Conservation (phyloP, 2,888 invertebrate genomes). For the Calameuta filiformis region DNA sequence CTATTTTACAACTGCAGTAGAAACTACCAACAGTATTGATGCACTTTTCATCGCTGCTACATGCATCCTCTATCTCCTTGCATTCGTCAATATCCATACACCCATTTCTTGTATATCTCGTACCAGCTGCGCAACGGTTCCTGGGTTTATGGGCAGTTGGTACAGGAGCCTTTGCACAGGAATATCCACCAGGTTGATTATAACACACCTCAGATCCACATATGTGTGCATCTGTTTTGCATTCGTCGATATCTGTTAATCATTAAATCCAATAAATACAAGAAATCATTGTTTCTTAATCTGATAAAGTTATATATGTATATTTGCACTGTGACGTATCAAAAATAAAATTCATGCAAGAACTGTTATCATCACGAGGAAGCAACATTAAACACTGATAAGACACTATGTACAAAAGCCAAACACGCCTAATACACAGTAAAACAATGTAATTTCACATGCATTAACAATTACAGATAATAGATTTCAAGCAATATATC, state of each 20-base stretch:
- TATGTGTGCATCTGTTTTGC: conserved; percentile 71
- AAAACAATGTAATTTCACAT: not conserved
- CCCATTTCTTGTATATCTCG: conserved; percentile 43
- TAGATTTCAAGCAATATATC: not conserved
- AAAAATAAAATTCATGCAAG: not conserved
- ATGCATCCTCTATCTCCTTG: conserved; percentile 67
- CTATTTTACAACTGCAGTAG: conserved; percentile 73
- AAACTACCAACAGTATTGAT: conserved; percentile 78
- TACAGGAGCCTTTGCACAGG: conserved; percentile 65
- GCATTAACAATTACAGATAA: not conserved
- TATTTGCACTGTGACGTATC: not conserved
- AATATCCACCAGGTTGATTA: conserved; percentile 76
- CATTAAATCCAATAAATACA: not conserved
- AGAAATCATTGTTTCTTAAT: not conserved
- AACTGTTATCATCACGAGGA: not conserved
- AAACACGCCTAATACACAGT: not conserved
- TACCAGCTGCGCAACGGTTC: conserved; percentile 35
- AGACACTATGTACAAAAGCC: not conserved
- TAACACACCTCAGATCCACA: conserved; percentile 74
- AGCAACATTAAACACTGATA: not conserved
- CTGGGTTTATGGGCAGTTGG: conserved; percentile 43
- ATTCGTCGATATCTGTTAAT: conserved; percentile 81
- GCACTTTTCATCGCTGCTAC: conserved; percentile 75
- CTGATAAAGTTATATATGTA: not conserved
- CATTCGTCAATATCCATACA: conserved; percentile 79